A percentile compares a stretch with the other conserved stretches of the same genome.
Conservation (phyloP, 2,888 invertebrate species). For the Diarsia brunnea region DNA sequence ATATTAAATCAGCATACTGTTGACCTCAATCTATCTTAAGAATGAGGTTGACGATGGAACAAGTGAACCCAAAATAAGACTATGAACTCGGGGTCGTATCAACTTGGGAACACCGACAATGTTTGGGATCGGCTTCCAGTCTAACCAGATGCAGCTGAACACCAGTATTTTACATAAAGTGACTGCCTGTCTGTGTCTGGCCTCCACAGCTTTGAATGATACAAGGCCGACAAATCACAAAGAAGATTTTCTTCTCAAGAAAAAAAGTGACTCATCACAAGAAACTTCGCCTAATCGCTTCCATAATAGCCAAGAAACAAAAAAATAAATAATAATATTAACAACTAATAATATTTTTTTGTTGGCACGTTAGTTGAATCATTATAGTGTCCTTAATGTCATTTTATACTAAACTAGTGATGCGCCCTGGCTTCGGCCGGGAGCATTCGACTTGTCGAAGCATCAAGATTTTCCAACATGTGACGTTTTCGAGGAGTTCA, state of each 20-base stretch:
- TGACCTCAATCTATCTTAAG: too few species aligned
- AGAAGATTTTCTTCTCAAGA: conserved; percentile 22
- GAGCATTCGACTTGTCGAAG: background rate
- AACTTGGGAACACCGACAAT: too few species aligned
- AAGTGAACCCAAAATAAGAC: too few species aligned
- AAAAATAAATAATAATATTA: conserved; percentile 64
- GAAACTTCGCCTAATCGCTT: conserved; percentile 46
- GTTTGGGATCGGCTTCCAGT: background rate
- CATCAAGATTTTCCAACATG: background rate
- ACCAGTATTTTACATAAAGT: background rate
- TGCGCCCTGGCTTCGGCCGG: background rate
- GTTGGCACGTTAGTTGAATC: conserved; percentile 61
- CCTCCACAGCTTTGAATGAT: background rate
- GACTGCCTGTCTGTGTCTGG: background rate
- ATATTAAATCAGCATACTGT: too few species aligned
- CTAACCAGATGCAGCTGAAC: background rate
- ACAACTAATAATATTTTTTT: conserved; percentile 64
- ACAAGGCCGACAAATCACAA: conserved; percentile 12
- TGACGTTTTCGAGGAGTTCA: too few species aligned
- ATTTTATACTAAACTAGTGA: conserved; percentile 56
- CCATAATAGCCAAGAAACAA: conserved; percentile 45
- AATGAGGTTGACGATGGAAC: too few species aligned
- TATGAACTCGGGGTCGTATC: too few species aligned
- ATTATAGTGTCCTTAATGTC: conserved; percentile 66
- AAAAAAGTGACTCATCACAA: conserved; percentile 33